phyloP scores from a whole-genome alignment of 1,140 invertebrate species.

The Lethrus apterus region DNA sequence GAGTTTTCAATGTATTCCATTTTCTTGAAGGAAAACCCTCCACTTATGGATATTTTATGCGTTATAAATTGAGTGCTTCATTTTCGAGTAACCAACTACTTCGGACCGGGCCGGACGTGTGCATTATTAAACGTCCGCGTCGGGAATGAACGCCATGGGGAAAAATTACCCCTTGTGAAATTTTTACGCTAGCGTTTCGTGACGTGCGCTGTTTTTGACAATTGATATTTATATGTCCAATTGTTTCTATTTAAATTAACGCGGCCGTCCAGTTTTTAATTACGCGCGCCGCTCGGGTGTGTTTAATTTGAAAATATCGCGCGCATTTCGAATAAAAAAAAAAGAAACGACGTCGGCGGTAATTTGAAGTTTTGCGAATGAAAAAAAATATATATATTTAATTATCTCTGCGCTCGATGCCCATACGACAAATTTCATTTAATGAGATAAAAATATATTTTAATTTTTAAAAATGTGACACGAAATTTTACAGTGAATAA shows the following conservation, averaged over 20 bases:
- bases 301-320: too few species aligned
- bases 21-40: too few species aligned
- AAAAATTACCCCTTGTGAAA: constrained; percentile 22
- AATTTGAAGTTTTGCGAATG: too few species aligned
- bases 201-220: constrained; percentile 3
- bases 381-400: too few species aligned
- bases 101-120: constrained; percentile 9
- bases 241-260: not conserved
- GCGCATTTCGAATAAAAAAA: too few species aligned
- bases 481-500: too few species aligned
- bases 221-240: constrained; percentile 1
- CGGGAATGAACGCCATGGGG: constrained; percentile 11
- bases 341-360: too few species aligned
- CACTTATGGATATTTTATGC: constrained; percentile 13
- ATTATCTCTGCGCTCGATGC: too few species aligned
- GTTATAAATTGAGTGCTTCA: constrained; percentile 16
- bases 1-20: too few species aligned
- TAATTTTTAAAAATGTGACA: too few species aligned
- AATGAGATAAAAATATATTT: too few species aligned
- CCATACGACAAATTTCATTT: too few species aligned
- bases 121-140: constrained; percentile 11
- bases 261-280: not conserved
- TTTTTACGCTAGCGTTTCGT: constrained; percentile 14
- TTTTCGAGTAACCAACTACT: constrained; percentile 11
- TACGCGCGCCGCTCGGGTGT: not conserved